Evolutionary conservation across 2,113 vertebrate species (phyloP).

Genomic region (Hippoglossus stenolepis): DNA sequence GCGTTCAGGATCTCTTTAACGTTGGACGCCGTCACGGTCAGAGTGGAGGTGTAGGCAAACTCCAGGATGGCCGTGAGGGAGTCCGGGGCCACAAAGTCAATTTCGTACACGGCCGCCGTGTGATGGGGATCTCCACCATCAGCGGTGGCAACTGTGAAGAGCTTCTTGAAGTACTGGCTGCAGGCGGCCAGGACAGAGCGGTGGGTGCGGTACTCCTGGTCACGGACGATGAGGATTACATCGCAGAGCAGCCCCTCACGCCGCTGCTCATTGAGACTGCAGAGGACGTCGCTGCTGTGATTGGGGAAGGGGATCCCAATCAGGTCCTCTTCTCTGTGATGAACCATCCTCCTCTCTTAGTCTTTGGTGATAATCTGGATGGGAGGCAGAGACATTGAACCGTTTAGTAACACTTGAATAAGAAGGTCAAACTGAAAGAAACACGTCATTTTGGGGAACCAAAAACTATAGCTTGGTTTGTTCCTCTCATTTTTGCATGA

Average conservation of each 20-base stretch:
- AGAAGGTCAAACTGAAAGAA: constrained; percentile 4
- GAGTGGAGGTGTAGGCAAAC: constrained; percentile 98
- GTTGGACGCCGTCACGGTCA: constrained; percentile 94
- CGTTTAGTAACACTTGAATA: constrained; percentile 8
- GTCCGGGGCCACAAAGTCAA: constrained; percentile 96
- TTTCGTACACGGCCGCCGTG: constrained; percentile 87
- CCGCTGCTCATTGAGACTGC: constrained; percentile 94
- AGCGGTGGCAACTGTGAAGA: constrained; percentile 91
- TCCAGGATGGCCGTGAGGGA: constrained; percentile 96
- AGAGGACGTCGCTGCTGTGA: constrained; percentile 97
- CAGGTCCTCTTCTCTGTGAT: constrained; percentile 93
- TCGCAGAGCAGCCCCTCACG: constrained; percentile 94
- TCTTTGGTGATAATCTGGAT: constrained; percentile 22
- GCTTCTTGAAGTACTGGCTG: constrained; percentile 99
- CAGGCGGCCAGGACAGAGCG: constrained; percentile 95
- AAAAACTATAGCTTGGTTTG: background rate
- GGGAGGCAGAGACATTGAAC: background rate
- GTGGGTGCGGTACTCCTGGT: constrained; percentile 96
- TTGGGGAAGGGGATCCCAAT: constrained; percentile 99
- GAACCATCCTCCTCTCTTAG: constrained; percentile 87
- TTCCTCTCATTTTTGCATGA: background rate
- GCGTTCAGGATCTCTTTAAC: constrained; percentile 95
- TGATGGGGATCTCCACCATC: constrained; percentile 77
- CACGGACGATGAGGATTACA: constrained; percentile 93
- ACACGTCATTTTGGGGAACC: background rate